Evolutionary conservation across 2,888 invertebrate species (phyloP), one percentile per base, ranked within the genome.

Genomic region (Andrena bicolor): DNA sequence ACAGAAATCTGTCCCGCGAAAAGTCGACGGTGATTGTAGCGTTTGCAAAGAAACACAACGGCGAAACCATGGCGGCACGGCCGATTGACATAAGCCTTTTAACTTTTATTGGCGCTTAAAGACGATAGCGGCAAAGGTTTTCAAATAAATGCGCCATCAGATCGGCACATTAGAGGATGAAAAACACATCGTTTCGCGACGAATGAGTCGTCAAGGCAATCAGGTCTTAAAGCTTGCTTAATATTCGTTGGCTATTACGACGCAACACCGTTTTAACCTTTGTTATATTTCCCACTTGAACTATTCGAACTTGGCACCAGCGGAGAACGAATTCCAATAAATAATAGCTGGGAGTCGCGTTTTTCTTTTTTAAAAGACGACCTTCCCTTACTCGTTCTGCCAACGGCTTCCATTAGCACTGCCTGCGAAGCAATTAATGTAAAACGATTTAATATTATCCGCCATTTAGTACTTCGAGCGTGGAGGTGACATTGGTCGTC

Each of bases 121-220:
- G n/a, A 6, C 16, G n/a, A 30, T 8, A 60, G 4, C 23, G 4
- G 60, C 60, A n/a, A 30, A 30, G n/a, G 51, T 49, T 66, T 30
- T 30, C 20, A n/a, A 51, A 48, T 49, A 49, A 48, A 65, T n/a
- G 65, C n/a, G n/a, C n/a, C 41, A 16, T 65, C 28, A 30, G 16
- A 49, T 65, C 48, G 28, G 28, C 28, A 28, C 41, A 28, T 49
- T 48, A 28, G 23, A 26, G 26, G 23, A 48, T 16, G 35, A 30
- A 28, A 32, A 69, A 69, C 60, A 48, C 61, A 35, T n/a, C 30
- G 41, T 49, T 49, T 23, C 16, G 28, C 20, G 53, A 28, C 56
- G 28, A 74, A 66, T 66, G 66, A 56, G 66, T 56, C 66, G 20
- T 41, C 73, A 74, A 74, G 73, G 73, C 53, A 56, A 74, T 66